Conservation (phyloP, 2,888 invertebrate genomes). For the Cryptus viduatorius region DNA sequence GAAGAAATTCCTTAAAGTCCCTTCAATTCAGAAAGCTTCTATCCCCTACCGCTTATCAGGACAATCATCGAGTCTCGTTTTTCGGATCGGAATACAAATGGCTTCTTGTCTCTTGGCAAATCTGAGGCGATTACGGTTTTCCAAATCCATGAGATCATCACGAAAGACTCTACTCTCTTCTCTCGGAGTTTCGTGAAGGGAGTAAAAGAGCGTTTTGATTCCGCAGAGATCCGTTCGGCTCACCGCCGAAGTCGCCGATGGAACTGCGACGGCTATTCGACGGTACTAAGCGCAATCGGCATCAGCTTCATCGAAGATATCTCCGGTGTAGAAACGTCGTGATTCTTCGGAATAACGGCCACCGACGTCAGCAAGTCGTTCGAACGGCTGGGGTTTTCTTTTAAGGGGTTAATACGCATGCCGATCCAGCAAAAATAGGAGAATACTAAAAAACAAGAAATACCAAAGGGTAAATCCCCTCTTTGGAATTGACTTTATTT, state of each 20-base stretch:
- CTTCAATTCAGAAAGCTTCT: not conserved
- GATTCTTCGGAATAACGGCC: conserved; percentile 72
- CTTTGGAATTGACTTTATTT: too few species aligned
- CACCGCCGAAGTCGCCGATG: conserved; percentile 25
- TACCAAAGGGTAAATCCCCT: too few species aligned
- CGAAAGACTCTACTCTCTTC: not conserved
- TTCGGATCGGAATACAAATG: conserved; percentile 50
- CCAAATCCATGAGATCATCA: conserved; percentile 72
- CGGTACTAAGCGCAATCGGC: conserved; percentile 69
- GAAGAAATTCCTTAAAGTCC: not conserved
- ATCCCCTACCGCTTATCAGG: conserved; percentile 13
- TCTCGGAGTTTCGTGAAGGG: conserved; percentile 15
- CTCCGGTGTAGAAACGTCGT: not conserved
- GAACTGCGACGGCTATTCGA: conserved; percentile 74
- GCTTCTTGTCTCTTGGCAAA: conserved; percentile 63
- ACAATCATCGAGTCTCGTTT: conserved; percentile 23
- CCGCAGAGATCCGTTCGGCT: conserved; percentile 42
- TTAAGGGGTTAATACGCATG: conserved; percentile 3
- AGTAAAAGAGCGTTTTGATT: conserved; percentile 31
- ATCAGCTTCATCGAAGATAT: conserved; percentile 53
- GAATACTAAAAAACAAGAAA: not conserved
- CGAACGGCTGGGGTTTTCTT: conserved; percentile 37
- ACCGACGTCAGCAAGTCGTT: conserved; percentile 79
- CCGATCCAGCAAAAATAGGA: not conserved
- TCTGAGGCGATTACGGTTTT: conserved; percentile 71